Evolutionary conservation across 1,140 invertebrate species (phyloP), one percentile per base, ranked within the genome.

Genomic region (Oncopodura yosiiana): DNA sequence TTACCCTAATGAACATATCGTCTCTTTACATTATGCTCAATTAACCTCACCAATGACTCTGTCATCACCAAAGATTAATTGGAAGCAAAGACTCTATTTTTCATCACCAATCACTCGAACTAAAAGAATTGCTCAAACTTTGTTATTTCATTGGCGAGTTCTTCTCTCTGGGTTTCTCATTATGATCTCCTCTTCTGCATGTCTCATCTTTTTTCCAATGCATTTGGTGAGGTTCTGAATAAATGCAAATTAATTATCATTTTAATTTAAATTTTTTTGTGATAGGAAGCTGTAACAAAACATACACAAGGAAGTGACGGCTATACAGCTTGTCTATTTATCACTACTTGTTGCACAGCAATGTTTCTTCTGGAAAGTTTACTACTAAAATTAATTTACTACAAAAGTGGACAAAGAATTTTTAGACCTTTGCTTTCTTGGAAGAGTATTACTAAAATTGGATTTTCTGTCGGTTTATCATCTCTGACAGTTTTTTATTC

Each of bases 401-500:
- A 24, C 26, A 24, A 16, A 14, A 32, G 16, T 26, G 29, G 30
- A 19, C 12, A 19, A 37, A 41, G 16, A 18, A 49, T 60, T 49
- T 51, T 65, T 14, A 14, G 14, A n/a, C 50, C 59, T 12, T 34
- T 49, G 21, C 46, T 64, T 32, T 41, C 56, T 2, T 58, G 57
- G 38, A 41, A 32, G 24, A 54, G 27, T 24, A 44, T 62, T 24
- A 11, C 53, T 30, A 56, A 61, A 43, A 56, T 58, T 48, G 65
- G 65, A 6, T 48, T 64, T 42, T 45, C 51, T 8, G 48, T 60
- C 49, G 63, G 58, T 11, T 29, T 65, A 2, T 56, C 58, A 43
- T 32, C 58, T 21, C 24, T 66, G 30, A 46, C 65, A 16, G 19
- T 66, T 27, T 49, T 63, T 34, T 66, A 65, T 46, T 26, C 70